These are phyloP conservation scores for Sula dactylatra DNA, from an alignment of 2,113 vertebrate genomes.

Conservation along the genomic window DNA sequence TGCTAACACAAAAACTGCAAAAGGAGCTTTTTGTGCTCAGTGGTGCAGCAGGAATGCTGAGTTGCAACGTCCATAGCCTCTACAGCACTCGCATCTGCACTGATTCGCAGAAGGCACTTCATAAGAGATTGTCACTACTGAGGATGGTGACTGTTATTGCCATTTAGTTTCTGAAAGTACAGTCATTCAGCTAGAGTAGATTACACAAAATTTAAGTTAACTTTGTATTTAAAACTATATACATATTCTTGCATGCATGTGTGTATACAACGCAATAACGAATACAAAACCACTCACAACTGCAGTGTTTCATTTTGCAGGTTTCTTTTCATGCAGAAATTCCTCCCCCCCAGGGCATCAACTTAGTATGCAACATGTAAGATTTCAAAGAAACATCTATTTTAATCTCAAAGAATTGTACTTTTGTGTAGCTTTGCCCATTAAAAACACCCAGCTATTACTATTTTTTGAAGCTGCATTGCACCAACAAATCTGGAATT, in stretches of 20 bases:
- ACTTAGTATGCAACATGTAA: neutral
- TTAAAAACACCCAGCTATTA: neutral
- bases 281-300: neutral
- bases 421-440: neutral
- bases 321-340: neutral
- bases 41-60: neutral
- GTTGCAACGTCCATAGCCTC: neutral
- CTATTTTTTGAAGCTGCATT: neutral
- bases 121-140: neutral
- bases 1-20: neutral
- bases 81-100: too few species aligned
- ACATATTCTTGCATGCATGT: rapidly evolving
- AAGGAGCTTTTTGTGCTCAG: neutral
- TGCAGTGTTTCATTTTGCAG: neutral
- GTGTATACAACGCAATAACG: rapidly evolving
- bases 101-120: neutral
- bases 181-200: neutral
- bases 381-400: neutral
- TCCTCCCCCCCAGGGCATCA: neutral
- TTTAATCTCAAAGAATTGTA: neutral
- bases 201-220: neutral
- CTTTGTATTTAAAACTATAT: rapidly evolving
- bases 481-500: neutral
- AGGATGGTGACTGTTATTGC: neutral
- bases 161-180: neutral